Evolutionary conservation across 2,888 invertebrate genomes (phyloP).

Genomic region (Glaucopsyche alexis): DNA sequence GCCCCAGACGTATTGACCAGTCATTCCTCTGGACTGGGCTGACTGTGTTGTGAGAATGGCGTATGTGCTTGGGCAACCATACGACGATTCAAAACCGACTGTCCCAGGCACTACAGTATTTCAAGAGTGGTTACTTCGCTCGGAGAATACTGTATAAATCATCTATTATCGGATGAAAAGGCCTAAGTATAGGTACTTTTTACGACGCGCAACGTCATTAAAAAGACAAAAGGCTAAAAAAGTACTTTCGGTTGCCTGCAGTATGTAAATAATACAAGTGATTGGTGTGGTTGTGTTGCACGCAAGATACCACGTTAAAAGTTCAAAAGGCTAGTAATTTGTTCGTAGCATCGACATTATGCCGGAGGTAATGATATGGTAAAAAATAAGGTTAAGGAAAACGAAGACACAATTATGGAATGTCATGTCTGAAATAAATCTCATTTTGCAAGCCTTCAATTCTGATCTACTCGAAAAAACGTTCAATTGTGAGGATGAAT

Average conservation of each 20-base stretch:
- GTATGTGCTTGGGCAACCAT: too few species aligned
- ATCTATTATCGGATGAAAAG: too few species aligned
- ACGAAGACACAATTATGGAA: background rate
- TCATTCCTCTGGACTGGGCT: too few species aligned
- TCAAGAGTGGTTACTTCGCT: too few species aligned
- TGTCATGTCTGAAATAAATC: background rate
- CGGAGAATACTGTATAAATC: too few species aligned
- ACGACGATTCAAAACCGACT: too few species aligned
- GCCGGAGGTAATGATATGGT: background rate
- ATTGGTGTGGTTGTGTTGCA: background rate
- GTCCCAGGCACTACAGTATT: too few species aligned
- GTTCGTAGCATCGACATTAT: background rate
- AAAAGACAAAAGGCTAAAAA: background rate
- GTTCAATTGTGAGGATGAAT: too few species aligned
- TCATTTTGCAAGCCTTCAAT: background rate
- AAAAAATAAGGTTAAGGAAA: constrained; percentile 7
- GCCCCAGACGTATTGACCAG: too few species aligned
- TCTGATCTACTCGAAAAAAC: background rate
- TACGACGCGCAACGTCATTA: too few species aligned
- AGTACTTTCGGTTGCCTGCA: background rate
- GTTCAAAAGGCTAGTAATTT: constrained; percentile 13
- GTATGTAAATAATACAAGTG: background rate
- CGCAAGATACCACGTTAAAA: background rate
- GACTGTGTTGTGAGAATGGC: too few species aligned
- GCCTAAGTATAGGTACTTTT: background rate